Evolutionary conservation across 2,797 vertebrate genomes (phyloP), one percentile per base, ranked within the genome.

Genomic region (Arctocebus calabarensis): DNA sequence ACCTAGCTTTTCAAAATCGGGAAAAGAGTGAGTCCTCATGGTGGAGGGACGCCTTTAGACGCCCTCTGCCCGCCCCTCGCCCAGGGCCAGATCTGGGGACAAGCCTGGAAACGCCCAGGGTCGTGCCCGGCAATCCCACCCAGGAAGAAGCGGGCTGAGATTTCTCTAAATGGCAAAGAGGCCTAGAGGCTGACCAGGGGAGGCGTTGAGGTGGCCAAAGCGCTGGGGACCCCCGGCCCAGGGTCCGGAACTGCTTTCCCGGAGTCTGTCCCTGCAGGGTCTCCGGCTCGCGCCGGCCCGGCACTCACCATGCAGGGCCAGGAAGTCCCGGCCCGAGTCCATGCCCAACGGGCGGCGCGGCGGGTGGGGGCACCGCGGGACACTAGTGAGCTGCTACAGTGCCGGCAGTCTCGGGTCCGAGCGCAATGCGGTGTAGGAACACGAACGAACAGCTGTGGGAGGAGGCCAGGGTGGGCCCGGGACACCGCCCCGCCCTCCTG

Each of bases 221-320:
- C 61, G 59, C 27, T 17, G 71, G 64, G 81, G 57, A 43, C 14
- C 34, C 48, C 83, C 12, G 7, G 43, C 48, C 13, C 64, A 0
- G 22, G 52, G 55, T 23, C 4, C 3, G 27, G 85, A 32, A 19
- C 11, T n/a, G 45, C 73, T 78, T 25, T 77, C 57, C 20, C 2
- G 4, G 43, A 23, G 40, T 8, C 14, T 32, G 25, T 16, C 84
- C 70, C 0, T 27, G 59, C 84, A 25, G 71, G 66, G 71, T 29
- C 43, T 43, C 34, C 55, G 2, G 52, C 59, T 73, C 57, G 17
- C 55, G 37, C 57, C 20, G 0, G 62, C 48, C 3, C 0, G 73
- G n/a, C 74, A 94, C 96, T 97, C 87, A 97, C 97, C 97, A 14
- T 96, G 96, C 90, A 97, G 90, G 25, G 91, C 90, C 94, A 97